Evolutionary conservation across 1,140 invertebrate species (phyloP).

Genomic region (Pachypsylla venusta): DNA sequence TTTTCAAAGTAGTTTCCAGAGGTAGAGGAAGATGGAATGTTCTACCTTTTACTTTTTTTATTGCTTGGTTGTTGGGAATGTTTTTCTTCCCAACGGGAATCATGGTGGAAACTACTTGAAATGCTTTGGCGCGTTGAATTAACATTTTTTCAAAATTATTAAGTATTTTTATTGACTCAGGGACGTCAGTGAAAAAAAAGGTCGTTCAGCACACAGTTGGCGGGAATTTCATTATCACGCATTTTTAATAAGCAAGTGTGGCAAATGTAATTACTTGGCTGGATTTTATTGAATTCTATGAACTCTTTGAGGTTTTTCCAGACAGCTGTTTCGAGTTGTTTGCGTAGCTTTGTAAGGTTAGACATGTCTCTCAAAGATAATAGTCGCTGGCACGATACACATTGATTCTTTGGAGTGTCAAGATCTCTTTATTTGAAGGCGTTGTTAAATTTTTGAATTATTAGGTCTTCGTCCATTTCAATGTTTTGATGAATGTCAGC

Average conservation of each 20-base stretch:
- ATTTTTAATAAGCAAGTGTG: background rate
- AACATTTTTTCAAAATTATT: constrained; percentile 25
- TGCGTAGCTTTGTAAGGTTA: constrained; percentile 10
- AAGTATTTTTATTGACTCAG: constrained; percentile 19
- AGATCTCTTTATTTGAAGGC: constrained; percentile 12
- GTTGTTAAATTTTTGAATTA: constrained; percentile 7
- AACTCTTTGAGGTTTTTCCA: constrained; percentile 15
- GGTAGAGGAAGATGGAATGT: constrained; percentile 28
- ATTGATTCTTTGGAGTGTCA: constrained; percentile 14
- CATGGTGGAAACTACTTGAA: constrained; percentile 26
- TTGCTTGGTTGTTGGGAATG: constrained; percentile 21
- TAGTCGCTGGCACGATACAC: constrained; percentile 21
- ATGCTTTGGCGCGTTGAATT: constrained; percentile 28
- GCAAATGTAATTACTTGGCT: background rate
- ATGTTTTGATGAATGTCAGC: too few relatives aligned
- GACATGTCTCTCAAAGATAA: constrained; percentile 16
- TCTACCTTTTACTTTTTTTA: constrained; percentile 25
- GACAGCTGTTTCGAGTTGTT: background rate
- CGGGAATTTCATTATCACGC: background rate
- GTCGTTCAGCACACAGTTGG: constrained; percentile 16
- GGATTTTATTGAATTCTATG: background rate
- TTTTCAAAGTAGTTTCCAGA: constrained; percentile 24
- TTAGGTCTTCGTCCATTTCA: constrained; percentile 20
- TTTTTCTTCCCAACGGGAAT: constrained; percentile 25
- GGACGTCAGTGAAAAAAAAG: constrained; percentile 11